Evolutionary conservation across 2,888 invertebrate genomes (phyloP), one percentile per base, ranked within the genome.

Genomic region (Eudemis profundana): DNA sequence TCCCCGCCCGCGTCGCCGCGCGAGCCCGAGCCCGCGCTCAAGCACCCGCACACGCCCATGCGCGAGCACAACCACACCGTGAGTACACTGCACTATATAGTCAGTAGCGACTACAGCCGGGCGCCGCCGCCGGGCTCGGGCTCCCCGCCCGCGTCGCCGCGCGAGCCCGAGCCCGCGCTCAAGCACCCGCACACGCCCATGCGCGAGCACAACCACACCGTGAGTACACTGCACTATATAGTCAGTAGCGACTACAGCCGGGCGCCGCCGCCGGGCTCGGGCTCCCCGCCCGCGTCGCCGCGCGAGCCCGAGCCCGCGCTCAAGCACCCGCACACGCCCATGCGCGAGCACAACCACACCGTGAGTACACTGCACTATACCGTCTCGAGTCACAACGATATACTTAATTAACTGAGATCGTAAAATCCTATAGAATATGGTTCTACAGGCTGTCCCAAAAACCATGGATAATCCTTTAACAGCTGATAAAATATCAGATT

Each of bases 131-230:
- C 23, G 23, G 23, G 23, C 23, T 23, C 69, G n/a, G 73, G 63
- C 29, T 49, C 70, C 15, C 72, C 74, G 49, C 74, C 72, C 29
- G 65, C 73, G 33, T 70, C 74, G 69, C 70, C 76, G 36, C 71
- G 57, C 42, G 62, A 65, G 47, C 62, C 69, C 36, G 68, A 76
- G 71, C 60, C 74, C 40, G 76, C 82, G 38, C 67, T 64, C 14
- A 72, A 77, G 0, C 85, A 77, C 59, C 84, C 50, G 79, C 85
- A 4, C 82, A 83, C 0, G 79, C 82, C 33, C 72, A 78, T 0
- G 73, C 73, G 2, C 53, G 19, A 10, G 17, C n/a, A 69, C 69
- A 40, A 70, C 71, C 21, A 64, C 65, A 33, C 69, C 70, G 23
- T 23, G 23, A 23, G 23, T 23, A 5, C 23, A 23, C 23, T 23